Conservation (phyloP, 2,797 vertebrate species). For the Anableps anableps region DNA sequence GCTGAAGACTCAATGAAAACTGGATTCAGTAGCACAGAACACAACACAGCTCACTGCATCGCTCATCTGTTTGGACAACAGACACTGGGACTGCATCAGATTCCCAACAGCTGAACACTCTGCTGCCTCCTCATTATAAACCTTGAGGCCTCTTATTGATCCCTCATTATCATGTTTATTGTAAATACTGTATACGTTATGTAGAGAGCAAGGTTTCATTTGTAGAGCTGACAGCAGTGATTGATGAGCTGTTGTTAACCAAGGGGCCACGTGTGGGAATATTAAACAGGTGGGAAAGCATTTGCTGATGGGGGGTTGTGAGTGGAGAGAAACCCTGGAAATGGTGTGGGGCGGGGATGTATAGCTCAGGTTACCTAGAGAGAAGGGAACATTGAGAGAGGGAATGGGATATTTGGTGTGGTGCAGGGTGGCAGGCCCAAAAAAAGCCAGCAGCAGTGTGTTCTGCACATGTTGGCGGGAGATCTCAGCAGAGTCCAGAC, state of each 20-base stretch:
- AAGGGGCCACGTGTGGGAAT: not conserved
- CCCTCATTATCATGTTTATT: constrained; percentile 44
- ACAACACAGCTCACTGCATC: not conserved
- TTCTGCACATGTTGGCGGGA: constrained; percentile 55
- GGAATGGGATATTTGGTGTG: constrained; percentile 28
- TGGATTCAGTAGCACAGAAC: not conserved
- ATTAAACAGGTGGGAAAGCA: constrained; percentile 59
- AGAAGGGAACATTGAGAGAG: constrained; percentile 24
- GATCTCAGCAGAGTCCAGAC: constrained; percentile 38
- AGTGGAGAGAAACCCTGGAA: constrained; percentile 12
- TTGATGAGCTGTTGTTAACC: constrained; percentile 56
- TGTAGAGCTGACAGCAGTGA: constrained; percentile 54
- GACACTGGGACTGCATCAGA: constrained; percentile 15
- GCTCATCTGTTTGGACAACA: constrained; percentile 15
- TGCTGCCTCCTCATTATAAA: constrained; percentile 6
- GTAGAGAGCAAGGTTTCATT: constrained; percentile 34
- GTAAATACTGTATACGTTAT: constrained; percentile 32
- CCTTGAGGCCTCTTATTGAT: constrained; percentile 5
- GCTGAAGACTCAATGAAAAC: not conserved
- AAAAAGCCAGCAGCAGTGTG: constrained; percentile 70
- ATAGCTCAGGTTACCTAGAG: constrained; percentile 56
- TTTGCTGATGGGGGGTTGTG: not conserved
- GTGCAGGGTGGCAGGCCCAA: constrained; percentile 66
- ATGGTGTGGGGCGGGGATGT: not conserved
- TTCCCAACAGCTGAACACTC: constrained; percentile 21